A percentile compares a stretch with the other conserved stretches of the same genome.
Evolutionary conservation across 2,888 invertebrate species (phyloP).

Genomic region (Dyspetes luteomarginatus): DNA sequence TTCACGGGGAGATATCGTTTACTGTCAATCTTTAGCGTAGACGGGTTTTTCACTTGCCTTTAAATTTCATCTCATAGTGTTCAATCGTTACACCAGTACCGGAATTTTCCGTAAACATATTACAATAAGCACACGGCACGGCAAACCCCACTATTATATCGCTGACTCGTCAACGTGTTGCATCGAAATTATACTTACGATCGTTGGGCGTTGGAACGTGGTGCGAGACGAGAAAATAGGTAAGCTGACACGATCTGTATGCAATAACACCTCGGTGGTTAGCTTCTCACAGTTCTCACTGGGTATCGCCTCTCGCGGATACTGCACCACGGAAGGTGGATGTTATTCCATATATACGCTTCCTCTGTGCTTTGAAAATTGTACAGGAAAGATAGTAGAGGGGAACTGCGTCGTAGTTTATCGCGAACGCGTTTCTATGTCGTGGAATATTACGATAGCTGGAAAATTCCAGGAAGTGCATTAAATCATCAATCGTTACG

Average conservation of each 20-base stretch:
- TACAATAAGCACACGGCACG: too few species aligned
- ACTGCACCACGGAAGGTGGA: conserved; percentile 41
- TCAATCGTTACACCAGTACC: too few species aligned
- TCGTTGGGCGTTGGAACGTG: too few species aligned
- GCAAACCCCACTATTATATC: too few species aligned
- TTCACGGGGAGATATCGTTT: too few species aligned
- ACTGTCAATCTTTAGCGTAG: too few species aligned
- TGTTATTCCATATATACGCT: conserved; percentile 34
- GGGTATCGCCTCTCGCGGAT: conserved; percentile 28
- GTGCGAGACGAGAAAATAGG: neutral
- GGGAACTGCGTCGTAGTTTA: conserved; percentile 48
- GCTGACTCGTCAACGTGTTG: too few species aligned
- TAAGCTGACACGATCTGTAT: neutral
- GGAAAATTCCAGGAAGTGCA: conserved; percentile 16
- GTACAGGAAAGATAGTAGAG: conserved; percentile 2
- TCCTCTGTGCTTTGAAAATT: conserved; percentile 10
- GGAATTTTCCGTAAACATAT: too few species aligned
- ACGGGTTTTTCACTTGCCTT: too few species aligned
- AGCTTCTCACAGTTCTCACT: neutral
- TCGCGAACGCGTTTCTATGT: conserved; percentile 31
- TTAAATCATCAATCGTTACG: conserved; percentile 3
- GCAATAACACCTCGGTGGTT: neutral
- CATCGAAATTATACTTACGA: too few species aligned
- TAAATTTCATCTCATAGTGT: too few species aligned
- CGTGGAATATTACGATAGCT: conserved; percentile 15